Percentiles rank a stretch among this genome's conserved stretches.
Conservation (phyloP, 2,888 invertebrate genomes). For the Drosophila tripunctata region DNA sequence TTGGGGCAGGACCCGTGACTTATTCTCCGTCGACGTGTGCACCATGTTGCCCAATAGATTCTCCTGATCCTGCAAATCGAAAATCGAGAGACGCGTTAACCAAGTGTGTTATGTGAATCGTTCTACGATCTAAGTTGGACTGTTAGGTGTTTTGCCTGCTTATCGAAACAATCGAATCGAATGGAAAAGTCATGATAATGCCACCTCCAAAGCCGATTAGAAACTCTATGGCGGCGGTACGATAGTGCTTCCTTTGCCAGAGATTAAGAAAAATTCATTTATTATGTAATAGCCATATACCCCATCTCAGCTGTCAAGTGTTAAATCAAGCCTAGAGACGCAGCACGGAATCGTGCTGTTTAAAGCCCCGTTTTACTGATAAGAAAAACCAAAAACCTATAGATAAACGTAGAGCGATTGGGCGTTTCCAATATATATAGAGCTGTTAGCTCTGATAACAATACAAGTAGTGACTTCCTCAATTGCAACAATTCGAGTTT, state of each 20-base stretch:
- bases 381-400: background rate
- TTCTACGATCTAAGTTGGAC: slow-evolving; percentile 41
- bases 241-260: slow-evolving; percentile 40
- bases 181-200: slow-evolving; percentile 36
- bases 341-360: background rate
- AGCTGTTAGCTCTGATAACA: slow-evolving; percentile 12
- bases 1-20: slow-evolving; percentile 77
- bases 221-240: slow-evolving; percentile 43
- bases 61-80: slow-evolving; percentile 80
- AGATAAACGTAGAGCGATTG: slow-evolving; percentile 1
- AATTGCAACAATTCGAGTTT: background rate
- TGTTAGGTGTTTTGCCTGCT: slow-evolving; percentile 35
- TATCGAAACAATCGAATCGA: slow-evolving; percentile 39
- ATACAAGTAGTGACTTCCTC: slow-evolving; percentile 28
- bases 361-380: slow-evolving; percentile 20
- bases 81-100: slow-evolving; percentile 1
- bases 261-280: slow-evolving; percentile 16
- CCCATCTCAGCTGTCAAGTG: slow-evolving; percentile 7
- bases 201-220: slow-evolving; percentile 45
- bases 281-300: slow-evolving; percentile 8
- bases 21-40: slow-evolving; percentile 69
- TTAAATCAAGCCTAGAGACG: background rate
- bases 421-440: background rate
- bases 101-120: slow-evolving; percentile 4
- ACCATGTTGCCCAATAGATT: slow-evolving; percentile 81